A percentile compares a stretch with the other conserved stretches of the same genome.
Conservation (phyloP, 1,140 invertebrate genomes). For the Oreohelix idahoensis region DNA sequence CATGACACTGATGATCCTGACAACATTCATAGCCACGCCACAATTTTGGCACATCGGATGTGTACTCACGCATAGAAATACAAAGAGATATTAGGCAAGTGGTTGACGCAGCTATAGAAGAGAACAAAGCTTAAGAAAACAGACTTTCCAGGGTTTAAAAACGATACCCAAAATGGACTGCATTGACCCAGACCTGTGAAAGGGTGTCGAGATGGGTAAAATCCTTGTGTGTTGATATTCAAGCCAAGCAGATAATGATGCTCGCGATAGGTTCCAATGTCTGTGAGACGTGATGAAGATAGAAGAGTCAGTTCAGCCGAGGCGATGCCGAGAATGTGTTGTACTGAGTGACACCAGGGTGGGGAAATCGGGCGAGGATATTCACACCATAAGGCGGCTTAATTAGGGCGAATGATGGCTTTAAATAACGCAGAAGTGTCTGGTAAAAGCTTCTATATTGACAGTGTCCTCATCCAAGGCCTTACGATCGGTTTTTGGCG, state of each 20-base stretch:
- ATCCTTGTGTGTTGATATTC: neutral
- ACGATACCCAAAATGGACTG: neutral
- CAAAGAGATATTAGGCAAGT: slow-evolving; percentile 18
- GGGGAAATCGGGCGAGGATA: neutral
- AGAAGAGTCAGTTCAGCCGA: neutral
- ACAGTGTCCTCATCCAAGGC: neutral
- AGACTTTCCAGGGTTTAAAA: slow-evolving; percentile 7
- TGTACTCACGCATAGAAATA: neutral
- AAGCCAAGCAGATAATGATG: slow-evolving; percentile 9
- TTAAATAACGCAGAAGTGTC: neutral
- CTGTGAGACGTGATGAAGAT: slow-evolving; percentile 1
- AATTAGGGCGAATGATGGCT: slow-evolving; percentile 18
- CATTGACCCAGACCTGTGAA: neutral
- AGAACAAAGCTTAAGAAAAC: slow-evolving; percentile 15
- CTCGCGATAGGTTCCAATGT: slow-evolving; percentile 1
- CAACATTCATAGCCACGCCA: slow-evolving; percentile 2
- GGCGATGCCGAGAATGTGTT: neutral
- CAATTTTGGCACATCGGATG: slow-evolving; percentile 18
- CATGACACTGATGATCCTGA: slow-evolving; percentile 5
- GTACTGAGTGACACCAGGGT: slow-evolving; percentile 7
- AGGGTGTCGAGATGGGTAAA: neutral
- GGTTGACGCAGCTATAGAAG: neutral
- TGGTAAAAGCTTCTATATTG: slow-evolving; percentile 3
- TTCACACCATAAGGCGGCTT: slow-evolving; percentile 29
- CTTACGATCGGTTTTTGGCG: neutral